Conservation (phyloP, 2,797 vertebrate species). For the Potorous gilbertii region DNA sequence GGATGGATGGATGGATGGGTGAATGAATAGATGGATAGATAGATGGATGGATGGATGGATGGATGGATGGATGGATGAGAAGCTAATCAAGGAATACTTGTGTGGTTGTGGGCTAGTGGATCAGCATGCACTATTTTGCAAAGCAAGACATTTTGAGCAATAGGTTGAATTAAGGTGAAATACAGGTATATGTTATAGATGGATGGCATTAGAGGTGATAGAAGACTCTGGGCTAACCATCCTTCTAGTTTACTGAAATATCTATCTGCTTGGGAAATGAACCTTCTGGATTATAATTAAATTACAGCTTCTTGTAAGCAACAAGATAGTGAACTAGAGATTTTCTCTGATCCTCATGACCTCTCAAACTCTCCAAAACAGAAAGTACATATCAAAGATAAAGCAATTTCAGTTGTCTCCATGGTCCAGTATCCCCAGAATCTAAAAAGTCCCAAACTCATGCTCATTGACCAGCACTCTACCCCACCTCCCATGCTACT, state of each 20-base stretch:
- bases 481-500: neutral
- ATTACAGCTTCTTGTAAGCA: neutral
- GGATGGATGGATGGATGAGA: too few relatives aligned
- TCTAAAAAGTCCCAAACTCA: neutral
- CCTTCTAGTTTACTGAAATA: neutral
- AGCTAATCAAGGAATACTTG: neutral
- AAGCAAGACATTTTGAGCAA: neutral
- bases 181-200: neutral
- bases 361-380: neutral
- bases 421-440: neutral
- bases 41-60: neutral
- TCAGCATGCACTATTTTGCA: neutral
- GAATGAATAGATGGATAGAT: too few relatives aligned
- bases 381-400: neutral
- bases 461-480: neutral
- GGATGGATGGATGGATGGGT: neutral
- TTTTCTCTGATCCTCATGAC: too few relatives aligned
- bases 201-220: neutral
- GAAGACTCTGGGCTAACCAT: neutral
- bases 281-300: neutral
- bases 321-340: too few relatives aligned
- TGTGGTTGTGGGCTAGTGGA: neutral
- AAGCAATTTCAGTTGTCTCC: neutral
- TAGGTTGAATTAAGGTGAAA: neutral
- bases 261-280: neutral